Evolutionary conservation across 2,888 invertebrate species (phyloP), one percentile per base, ranked within the genome.

Genomic region (Euspilapteryx auroguttella): DNA sequence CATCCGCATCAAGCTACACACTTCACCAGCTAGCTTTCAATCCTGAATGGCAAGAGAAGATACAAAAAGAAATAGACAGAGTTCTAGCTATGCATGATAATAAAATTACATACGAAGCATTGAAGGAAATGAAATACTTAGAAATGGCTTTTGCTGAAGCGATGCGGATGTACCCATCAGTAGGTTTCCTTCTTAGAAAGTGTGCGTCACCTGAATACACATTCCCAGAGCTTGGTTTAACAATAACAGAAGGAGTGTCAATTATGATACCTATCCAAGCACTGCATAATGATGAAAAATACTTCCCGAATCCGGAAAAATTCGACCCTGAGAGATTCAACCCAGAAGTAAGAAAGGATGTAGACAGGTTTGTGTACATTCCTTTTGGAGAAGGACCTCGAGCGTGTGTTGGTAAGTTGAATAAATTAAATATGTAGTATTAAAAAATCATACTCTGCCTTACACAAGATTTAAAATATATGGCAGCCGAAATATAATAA

Each of bases 21-120:
- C 45, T 75, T n/a, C 76, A 77, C 37, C 59, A 68, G 35, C 42
- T 79, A 7, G 77, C 78, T 14, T 64, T 58, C 12, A 48, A 77
- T 39, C 64, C 64, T 2, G 64, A 75, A 3, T 57, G 55, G 17
- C 78, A 78, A 38, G 47, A 48, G 28, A 73, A 56, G 46, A 53
- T 62, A 4, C 64, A 65, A 33, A 41, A 56, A 34, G 75, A 78
- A 47, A 52, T 78, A 4, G 75, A 71, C 30, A 42, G 32, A 29
- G 63, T 71, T 3, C 35, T 71, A 32, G 42, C 46, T 3, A 66
- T 53, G 34, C 36, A 71, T 32, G 37, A 57, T 12, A 54, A 59
- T 26, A 58, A 57, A 38, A 35, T 73, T 24, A 56, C 55, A 4
- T 68, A 65, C 22, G 68, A 69, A 4, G 65, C 69, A 12, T 43